Evolutionary conservation across 2,113 vertebrate species (phyloP), one percentile per base, ranked within the genome.

Genomic region (Grantiella picta): DNA sequence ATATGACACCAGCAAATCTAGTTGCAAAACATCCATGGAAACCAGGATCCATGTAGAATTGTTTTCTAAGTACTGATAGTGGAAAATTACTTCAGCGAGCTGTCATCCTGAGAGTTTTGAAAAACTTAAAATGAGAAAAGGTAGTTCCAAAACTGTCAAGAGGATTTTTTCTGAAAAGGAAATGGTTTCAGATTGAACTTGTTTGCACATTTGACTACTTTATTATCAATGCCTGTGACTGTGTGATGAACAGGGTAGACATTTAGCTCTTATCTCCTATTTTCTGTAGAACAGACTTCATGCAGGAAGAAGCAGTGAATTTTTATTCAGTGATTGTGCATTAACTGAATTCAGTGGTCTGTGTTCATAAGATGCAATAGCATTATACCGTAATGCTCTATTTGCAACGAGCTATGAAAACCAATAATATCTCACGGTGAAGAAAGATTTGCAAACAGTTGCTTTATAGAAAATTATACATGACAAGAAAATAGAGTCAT

Each of bases 401-500:
- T 68, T 59, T 76, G 66, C 33, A 56, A 69, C 0, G 11, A 78
- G 31, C 52, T 91, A 10, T 84, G 57, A 66, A 87, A 89, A 81
- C 38, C 52, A 91, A 5, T 80, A 76, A 45, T 81, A 82, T 27
- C 66, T 93, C 9, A 2, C 65, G 73, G 36, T 60, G 57, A 79
- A 42, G 73, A 64, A 85, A 89, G 47, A 89, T 85, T 38, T 84
- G 29, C 61, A 73, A 96, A 87, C 45, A 35, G 33, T 91, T 85
- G 25, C 61, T 84, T 77, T 75, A 75, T 40, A 69, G 44, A 60
- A 66, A 71, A 82, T 87, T 89, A 69, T 52, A 64, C 38, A 42
- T 57, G 52, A 63, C 19, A 84, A 82, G 77, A 84, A 84, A 89
- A 95, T 94, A 71, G 94, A 95, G 61, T 84, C 66, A 72, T 94